Base-by-base conservation (phyloP, 2,888 invertebrate genomes). In the Heliconius ismenius region DNA sequence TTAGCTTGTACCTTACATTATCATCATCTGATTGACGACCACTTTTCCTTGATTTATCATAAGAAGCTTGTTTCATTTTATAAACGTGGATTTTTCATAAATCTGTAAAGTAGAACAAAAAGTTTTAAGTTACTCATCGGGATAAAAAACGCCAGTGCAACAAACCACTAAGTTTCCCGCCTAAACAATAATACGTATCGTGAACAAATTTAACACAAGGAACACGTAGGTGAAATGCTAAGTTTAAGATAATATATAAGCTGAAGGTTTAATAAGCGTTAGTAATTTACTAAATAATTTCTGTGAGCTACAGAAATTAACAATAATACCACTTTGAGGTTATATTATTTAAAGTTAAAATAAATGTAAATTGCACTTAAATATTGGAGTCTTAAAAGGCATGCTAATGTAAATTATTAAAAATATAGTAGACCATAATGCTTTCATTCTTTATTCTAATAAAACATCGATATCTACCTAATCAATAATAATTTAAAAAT, bases 1-100 rank as follows among this genome's bases (percentile, higher is more conserved):
- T 94, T 60, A 94, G 80, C 82, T 92, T 94, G 79, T 94, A 94
- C 74, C 90, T 86, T 15, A 92, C 83, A 82, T 88, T 90, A 9
- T 93, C 93, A 83, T 94, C 94, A 83, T 94, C 93, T n/a, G 90
- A 90, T 77, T 89, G 89, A 81, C 89, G 89, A 69, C 88, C 89
- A 87, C 89, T 91, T 81, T 85, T 91, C 67, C 85, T 90, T 15
- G 81, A 75, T 78, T 84, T 79, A 79, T 86, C 89, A 32, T 86
- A 84, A 73, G 84, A 78, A 68, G 79, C 73, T 76, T 87, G 85
- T 83, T 91, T 91, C 89, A 91, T 91, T 68, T 69, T 79, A 28
- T 63, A 21, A 43, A 36, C 15, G 67, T 11, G 21, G 62, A 26
- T 26, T 60, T 39, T 24, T 64, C 78, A n/a, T 26, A 15, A 54